Percentiles rank a stretch among this genome's conserved stretches.
Conservation (phyloP, 2,888 invertebrate species). For the Steromphala cineraria region DNA sequence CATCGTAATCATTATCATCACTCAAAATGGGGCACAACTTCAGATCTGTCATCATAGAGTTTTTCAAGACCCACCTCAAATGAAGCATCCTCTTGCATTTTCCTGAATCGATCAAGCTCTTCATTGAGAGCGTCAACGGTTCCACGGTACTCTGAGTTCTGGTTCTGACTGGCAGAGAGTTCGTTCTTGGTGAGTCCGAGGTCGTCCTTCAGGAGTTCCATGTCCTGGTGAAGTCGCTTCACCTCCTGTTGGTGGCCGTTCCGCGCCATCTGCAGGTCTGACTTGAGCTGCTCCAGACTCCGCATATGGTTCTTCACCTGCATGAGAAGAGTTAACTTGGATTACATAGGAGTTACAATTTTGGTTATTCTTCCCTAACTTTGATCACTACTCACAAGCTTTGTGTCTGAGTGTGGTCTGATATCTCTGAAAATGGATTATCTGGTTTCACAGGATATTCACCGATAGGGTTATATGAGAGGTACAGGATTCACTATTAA, state of each 20-base stretch:
- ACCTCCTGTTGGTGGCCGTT: constrained; percentile 63
- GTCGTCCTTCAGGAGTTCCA: constrained; percentile 59
- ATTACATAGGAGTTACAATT: background rate
- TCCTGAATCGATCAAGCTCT: constrained; percentile 60
- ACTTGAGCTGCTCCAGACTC: constrained; percentile 67
- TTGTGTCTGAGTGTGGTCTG: too few relatives aligned
- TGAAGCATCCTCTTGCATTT: constrained; percentile 59
- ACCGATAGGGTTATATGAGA: too few relatives aligned
- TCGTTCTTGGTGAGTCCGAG: constrained; percentile 54
- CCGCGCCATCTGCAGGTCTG: constrained; percentile 64
- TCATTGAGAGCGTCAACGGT: constrained; percentile 58
- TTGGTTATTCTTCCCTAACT: too few relatives aligned
- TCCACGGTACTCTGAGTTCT: constrained; percentile 52
- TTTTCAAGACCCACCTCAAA: constrained; percentile 47
- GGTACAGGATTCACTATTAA: too few relatives aligned
- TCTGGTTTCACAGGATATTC: too few relatives aligned
- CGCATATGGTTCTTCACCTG: constrained; percentile 70
- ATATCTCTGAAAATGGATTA: too few relatives aligned
- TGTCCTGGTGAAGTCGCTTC: constrained; percentile 64
- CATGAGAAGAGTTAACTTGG: background rate
- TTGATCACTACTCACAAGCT: too few relatives aligned
- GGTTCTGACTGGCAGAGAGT: constrained; percentile 57
- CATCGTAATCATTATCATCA: too few relatives aligned
- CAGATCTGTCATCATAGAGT: too few relatives aligned
- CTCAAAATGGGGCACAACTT: too few relatives aligned